Evolutionary conservation across 2,888 invertebrate genomes (phyloP).

Genomic region (Saturnia japonica): DNA sequence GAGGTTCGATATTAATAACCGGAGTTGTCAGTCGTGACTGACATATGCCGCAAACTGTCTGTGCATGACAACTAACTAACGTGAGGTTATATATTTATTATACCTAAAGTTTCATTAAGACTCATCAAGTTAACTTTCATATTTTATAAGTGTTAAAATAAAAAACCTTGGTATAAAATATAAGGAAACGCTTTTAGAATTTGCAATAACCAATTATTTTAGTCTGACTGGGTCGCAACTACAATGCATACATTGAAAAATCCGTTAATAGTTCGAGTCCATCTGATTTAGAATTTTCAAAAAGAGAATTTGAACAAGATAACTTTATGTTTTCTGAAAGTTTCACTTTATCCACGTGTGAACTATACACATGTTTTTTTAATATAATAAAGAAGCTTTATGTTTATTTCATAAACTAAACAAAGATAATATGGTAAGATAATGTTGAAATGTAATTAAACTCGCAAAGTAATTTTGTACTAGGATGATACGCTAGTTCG

Average conservation of each 20-base stretch:
- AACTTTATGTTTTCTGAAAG: no score
- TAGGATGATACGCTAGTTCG: slow-evolving; percentile 2
- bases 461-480: background rate
- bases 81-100: slow-evolving; percentile 19
- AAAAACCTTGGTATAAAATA: background rate
- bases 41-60: slow-evolving; percentile 34
- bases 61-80: slow-evolving; percentile 35
- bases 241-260: no score
- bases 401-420: background rate
- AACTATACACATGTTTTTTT: no score
- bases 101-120: background rate
- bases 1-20: slow-evolving; percentile 51
- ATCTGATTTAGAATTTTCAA: no score
- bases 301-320: no score
- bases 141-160: no score
- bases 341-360: no score
- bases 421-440: background rate
- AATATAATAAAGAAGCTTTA: background rate
- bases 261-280: no score
- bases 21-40: slow-evolving; percentile 54
- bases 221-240: no score
- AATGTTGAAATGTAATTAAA: slow-evolving; percentile 8
- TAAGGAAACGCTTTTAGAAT: background rate
- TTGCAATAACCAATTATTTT: background rate
- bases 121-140: background rate